These are phyloP conservation scores for Pseudomyrmex sp. DNA, from an alignment of 1,140 invertebrate species.

Conservation along the genomic window DNA sequence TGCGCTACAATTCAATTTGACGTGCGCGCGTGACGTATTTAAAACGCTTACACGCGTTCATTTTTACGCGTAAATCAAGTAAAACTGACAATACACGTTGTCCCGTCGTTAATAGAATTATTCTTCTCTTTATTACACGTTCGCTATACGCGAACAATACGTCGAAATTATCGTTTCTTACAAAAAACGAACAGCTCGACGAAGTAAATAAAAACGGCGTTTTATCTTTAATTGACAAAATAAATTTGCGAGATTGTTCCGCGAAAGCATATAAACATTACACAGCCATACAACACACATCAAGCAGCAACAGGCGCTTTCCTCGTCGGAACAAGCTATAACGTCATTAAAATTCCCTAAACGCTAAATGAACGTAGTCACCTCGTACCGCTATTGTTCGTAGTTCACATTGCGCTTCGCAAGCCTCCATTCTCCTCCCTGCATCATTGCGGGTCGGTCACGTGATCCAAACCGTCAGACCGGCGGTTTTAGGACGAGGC, in stretches of 20 bases:
- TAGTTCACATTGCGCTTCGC: slow-evolving; percentile 8
- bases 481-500: slow-evolving; percentile 48
- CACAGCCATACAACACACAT: background rate
- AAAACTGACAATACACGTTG: background rate
- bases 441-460: slow-evolving; percentile 25
- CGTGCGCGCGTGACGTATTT: background rate
- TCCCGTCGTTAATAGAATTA: background rate
- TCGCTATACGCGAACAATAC: background rate
- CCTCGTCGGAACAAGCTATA: slow-evolving; percentile 14
- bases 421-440: slow-evolving; percentile 37
- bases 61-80: background rate
- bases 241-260: background rate
- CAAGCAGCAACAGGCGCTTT: slow-evolving; percentile 49
- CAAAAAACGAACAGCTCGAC: no score
- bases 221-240: slow-evolving; percentile 11
- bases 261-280: background rate
- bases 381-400: slow-evolving; percentile 20
- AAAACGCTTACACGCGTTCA: background rate
- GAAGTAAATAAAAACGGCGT: background rate
- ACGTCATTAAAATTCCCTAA: slow-evolving; percentile 57
- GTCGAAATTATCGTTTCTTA: background rate
- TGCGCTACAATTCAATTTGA: slow-evolving; percentile 40
- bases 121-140: background rate
- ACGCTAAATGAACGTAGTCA: slow-evolving; percentile 45
- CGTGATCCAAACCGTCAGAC: slow-evolving; percentile 39